Evolutionary conservation across 2,888 invertebrate species (phyloP).

Genomic region (Drosophila austrosaltans): DNA sequence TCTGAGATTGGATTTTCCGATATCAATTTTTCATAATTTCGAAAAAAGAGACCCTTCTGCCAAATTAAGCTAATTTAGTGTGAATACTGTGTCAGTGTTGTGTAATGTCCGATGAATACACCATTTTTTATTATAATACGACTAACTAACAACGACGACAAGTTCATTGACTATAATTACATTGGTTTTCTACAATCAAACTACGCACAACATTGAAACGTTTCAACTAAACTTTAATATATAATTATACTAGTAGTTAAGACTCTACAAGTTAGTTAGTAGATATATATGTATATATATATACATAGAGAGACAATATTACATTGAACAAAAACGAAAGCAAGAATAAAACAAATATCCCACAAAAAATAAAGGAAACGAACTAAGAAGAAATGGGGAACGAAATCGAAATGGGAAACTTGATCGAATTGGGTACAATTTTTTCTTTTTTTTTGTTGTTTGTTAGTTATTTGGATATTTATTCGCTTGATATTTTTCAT

Average conservation of each 20-base stretch:
- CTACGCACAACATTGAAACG: constrained; percentile 21
- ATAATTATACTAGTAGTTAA: neutral
- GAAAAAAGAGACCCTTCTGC: neutral
- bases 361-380: constrained; percentile 34
- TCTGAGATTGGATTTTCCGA: neutral
- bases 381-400: neutral
- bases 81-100: constrained; percentile 5
- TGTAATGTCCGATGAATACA: neutral
- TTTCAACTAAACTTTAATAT: neutral
- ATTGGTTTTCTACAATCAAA: constrained; percentile 11
- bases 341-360: constrained; percentile 16
- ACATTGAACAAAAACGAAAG: constrained; percentile 27
- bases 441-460: constrained; percentile 10
- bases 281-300: neutral
- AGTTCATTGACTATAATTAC: neutral
- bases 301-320: neutral
- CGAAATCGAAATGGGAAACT: constrained; percentile 11
- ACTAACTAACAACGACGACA: constrained; percentile 5
- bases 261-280: constrained; percentile 9
- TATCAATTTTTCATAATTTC: neutral
- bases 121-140: neutral
- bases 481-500: neutral
- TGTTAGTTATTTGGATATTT: constrained; percentile 21
- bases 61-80: neutral
- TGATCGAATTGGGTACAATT: neutral